phyloP scores from a whole-genome alignment of 2,888 invertebrate genomes.

The Limnephilus rhombicus region DNA sequence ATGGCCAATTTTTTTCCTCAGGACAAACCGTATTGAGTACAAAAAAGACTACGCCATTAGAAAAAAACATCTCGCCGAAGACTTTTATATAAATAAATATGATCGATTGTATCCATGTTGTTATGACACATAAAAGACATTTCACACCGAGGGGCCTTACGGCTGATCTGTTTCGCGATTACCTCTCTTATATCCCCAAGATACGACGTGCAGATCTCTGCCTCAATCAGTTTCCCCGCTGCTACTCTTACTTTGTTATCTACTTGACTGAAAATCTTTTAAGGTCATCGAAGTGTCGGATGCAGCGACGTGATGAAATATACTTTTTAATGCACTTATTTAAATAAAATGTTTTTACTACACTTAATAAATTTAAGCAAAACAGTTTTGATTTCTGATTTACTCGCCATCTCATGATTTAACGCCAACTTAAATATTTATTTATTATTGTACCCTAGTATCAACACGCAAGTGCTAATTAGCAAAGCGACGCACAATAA shows the following conservation, averaged over 20 bases:
- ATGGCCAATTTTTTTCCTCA: too few relatives aligned
- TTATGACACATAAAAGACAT: not conserved
- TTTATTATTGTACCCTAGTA: too few relatives aligned
- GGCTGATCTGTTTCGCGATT: not conserved
- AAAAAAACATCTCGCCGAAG: not conserved
- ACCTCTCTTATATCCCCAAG: not conserved
- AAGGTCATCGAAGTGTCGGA: not conserved
- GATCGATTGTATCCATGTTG: not conserved
- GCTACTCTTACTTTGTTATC: not conserved
- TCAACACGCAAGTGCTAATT: too few relatives aligned
- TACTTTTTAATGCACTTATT: too few relatives aligned
- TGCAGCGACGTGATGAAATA: not conserved
- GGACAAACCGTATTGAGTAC: not conserved
- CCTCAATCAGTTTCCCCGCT: conserved; percentile 27
- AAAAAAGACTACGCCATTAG: not conserved
- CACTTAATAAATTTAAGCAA: too few relatives aligned
- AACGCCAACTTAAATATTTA: too few relatives aligned
- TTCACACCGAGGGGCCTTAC: not conserved
- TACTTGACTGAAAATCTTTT: not conserved
- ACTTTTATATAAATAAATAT: not conserved
- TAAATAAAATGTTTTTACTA: too few relatives aligned
- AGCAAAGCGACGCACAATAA: too few relatives aligned
- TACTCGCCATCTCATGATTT: too few relatives aligned
- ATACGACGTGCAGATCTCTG: not conserved
- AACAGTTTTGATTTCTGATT: too few relatives aligned